Evolutionary conservation across 64 coral and sea anemone genomes (phyloP).

Genomic region (Stichodactyla helianthus): DNA sequence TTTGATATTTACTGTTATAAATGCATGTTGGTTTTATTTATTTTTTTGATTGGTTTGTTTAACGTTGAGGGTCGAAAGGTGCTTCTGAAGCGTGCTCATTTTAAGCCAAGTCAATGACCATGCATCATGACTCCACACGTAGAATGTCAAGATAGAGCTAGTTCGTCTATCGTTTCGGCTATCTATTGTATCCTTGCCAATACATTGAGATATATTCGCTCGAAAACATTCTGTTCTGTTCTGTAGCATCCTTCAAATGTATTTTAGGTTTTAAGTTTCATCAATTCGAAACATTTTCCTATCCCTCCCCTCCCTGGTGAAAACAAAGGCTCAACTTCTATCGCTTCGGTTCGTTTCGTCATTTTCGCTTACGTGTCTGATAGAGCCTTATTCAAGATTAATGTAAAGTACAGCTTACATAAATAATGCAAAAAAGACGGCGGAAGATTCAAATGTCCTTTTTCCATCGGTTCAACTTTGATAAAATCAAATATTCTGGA

Average conservation of each 20-base stretch:
- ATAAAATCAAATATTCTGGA: neutral
- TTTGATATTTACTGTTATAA: too few relatives aligned
- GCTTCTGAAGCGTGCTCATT: neutral
- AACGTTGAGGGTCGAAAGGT: neutral
- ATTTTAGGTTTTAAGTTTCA: neutral
- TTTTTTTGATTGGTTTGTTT: neutral
- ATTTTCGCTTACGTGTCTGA: neutral
- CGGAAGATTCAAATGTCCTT: neutral
- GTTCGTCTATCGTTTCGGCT: too few relatives aligned
- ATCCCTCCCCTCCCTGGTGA: neutral
- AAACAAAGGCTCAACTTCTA: neutral
- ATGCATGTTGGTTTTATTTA: too few relatives aligned
- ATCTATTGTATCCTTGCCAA: neutral
- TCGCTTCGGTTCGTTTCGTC: neutral
- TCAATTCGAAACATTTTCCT: neutral
- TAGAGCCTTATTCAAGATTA: neutral
- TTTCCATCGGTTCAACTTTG: neutral
- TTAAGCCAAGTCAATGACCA: neutral
- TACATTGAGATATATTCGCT: neutral
- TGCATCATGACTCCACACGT: neutral
- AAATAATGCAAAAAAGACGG: neutral
- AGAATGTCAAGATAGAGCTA: too few relatives aligned
- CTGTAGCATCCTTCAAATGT: neutral
- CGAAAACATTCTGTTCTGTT: too few relatives aligned
- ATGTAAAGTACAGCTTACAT: neutral